A percentile compares a stretch with the other conserved stretches of the same genome.
phyloP scores from a whole-genome alignment of 2,113 vertebrate species.

The Gasterosteus aculeatus region DNA sequence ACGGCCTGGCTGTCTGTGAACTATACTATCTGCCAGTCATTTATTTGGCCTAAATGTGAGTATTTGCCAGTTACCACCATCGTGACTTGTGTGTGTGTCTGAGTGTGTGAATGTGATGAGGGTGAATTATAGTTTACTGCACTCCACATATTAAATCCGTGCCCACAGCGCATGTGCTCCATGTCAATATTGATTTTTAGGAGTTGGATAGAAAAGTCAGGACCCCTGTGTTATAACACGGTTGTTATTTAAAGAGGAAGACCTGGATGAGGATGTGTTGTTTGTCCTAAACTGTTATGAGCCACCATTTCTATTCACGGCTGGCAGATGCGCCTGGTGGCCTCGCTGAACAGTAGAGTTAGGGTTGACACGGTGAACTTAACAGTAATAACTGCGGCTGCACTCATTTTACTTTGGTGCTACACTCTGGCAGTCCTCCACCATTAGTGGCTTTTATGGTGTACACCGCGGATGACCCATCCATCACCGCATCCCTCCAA shows the following conservation, averaged over 20 bases:
- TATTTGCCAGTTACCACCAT: slow-evolving; percentile 36
- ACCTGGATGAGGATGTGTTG: slow-evolving; percentile 30
- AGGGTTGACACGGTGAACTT: slow-evolving; percentile 13
- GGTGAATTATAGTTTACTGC: background rate
- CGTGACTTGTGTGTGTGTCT: slow-evolving; percentile 34
- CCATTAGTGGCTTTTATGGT: slow-evolving; percentile 28
- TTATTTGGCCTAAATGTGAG: background rate
- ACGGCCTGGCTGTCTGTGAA: no score
- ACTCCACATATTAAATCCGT: slow-evolving; percentile 7
- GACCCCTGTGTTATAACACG: slow-evolving; percentile 30
- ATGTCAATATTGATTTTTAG: slow-evolving; percentile 17
- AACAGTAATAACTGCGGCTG: slow-evolving; percentile 39
- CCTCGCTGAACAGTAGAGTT: slow-evolving; percentile 11
- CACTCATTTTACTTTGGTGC: slow-evolving; percentile 5
- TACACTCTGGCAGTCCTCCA: slow-evolving; percentile 21
- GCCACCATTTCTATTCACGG: slow-evolving; percentile 28
- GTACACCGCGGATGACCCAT: slow-evolving; percentile 9
- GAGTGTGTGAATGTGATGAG: background rate
- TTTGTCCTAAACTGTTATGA: slow-evolving; percentile 52
- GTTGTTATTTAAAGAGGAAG: slow-evolving; percentile 29
- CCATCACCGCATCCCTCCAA: slow-evolving; percentile 7
- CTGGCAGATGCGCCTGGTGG: slow-evolving; percentile 4
- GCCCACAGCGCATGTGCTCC: background rate
- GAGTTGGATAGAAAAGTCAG: slow-evolving; percentile 20
- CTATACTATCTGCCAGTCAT: no score